These are phyloP conservation scores for Uromys caudimaculatus DNA, from an alignment of 2,797 vertebrate species.

Conservation along the genomic window DNA sequence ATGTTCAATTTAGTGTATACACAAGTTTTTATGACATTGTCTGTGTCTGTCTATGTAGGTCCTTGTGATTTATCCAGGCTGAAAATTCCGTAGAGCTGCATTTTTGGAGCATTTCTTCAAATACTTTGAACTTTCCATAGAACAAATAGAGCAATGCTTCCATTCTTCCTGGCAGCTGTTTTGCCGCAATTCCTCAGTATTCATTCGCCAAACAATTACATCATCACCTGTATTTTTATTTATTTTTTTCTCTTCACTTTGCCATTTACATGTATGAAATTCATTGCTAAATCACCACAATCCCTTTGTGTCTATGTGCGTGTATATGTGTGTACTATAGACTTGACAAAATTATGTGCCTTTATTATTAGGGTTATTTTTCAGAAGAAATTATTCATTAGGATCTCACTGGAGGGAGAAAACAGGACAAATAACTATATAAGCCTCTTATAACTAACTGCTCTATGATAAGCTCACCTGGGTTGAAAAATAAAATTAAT, in stretches of 20 bases:
- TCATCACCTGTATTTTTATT: neutral
- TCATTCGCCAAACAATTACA: neutral
- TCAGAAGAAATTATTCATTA: neutral
- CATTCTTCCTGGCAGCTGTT: neutral
- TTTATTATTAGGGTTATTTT: neutral
- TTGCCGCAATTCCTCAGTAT: neutral
- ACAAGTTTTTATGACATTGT: neutral
- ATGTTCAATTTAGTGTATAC: neutral
- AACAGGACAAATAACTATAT: neutral
- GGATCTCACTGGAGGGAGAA: neutral
- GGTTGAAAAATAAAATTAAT: conserved; percentile 24
- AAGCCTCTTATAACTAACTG: neutral
- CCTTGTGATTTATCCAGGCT: neutral
- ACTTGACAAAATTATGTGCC: neutral
- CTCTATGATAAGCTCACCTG: neutral
- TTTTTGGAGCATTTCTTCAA: neutral
- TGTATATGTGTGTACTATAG: neutral
- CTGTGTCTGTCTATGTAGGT: neutral
- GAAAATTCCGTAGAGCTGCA: neutral
- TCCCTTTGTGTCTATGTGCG: neutral
- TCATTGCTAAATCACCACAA: neutral
- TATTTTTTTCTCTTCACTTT: neutral
- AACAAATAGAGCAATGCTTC: neutral
- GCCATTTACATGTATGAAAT: neutral
- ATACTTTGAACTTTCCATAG: neutral